phyloP scores from a whole-genome alignment of 2,797 vertebrate genomes.

The Lateolabrax maculatus region DNA sequence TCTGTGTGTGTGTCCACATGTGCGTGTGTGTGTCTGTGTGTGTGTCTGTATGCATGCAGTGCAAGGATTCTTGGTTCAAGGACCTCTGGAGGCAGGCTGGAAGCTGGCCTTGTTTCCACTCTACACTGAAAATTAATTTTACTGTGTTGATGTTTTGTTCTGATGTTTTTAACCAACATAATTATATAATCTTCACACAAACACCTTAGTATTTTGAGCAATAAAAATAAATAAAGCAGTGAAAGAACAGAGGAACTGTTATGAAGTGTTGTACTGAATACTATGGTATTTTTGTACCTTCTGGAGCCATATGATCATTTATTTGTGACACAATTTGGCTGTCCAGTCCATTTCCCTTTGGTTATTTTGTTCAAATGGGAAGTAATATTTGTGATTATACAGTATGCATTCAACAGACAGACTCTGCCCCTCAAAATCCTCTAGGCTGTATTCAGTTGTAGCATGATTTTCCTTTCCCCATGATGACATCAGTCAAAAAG shows the following conservation, averaged over 20 bases:
- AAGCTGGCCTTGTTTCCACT: not conserved
- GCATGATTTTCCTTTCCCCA: not conserved
- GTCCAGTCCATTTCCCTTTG: too few species aligned
- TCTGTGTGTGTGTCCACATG: slow-evolving; percentile 1
- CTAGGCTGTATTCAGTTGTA: not conserved
- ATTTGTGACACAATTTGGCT: not conserved
- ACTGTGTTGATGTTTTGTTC: not conserved
- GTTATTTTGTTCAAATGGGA: too few species aligned
- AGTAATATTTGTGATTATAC: slow-evolving; percentile 19
- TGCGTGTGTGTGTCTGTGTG: not conserved
- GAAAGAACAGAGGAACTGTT: not conserved
- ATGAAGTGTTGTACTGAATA: not conserved
- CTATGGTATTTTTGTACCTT: too few species aligned
- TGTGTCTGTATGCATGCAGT: not conserved
- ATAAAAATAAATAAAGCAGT: not conserved
- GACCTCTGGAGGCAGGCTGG: slow-evolving; percentile 11
- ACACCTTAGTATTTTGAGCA: not conserved
- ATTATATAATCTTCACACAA: not conserved
- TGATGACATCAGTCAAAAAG: slow-evolving; percentile 39
- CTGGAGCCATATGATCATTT: not conserved
- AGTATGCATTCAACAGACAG: not conserved
- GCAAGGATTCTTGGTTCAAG: not conserved
- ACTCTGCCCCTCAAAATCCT: too few species aligned
- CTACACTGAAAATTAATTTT: not conserved
- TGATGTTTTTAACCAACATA: not conserved